Evolutionary conservation across 2,797 vertebrate genomes (phyloP).

Genomic region (Myiothlypis chrysogaster): DNA sequence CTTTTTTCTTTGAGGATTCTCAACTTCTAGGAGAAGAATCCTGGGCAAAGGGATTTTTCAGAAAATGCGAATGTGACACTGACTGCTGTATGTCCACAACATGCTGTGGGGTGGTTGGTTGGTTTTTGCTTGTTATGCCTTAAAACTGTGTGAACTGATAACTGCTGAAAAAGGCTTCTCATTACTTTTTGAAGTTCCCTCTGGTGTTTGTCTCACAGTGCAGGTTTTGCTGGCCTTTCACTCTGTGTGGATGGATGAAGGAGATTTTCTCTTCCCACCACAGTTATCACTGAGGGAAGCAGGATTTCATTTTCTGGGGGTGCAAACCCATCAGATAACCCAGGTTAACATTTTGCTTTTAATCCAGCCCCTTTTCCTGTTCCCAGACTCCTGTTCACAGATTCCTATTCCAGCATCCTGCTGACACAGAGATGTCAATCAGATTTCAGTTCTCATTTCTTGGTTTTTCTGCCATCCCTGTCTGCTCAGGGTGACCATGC

Average conservation of each 20-base stretch:
- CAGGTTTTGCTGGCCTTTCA: not conserved
- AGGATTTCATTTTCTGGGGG: not conserved
- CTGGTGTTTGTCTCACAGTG: not conserved
- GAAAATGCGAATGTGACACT: too few species aligned
- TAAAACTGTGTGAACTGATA: not conserved
- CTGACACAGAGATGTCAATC: not conserved
- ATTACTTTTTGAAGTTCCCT: not conserved
- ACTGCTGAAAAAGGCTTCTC: not conserved
- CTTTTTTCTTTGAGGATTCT: too few species aligned
- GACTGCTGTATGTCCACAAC: too few species aligned
- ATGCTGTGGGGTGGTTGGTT: fast-evolving
- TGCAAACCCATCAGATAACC: not conserved
- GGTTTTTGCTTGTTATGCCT: too few species aligned
- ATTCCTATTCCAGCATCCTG: not conserved
- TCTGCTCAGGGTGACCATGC: not conserved
- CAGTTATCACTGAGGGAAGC: not conserved
- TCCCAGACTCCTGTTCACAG: not conserved
- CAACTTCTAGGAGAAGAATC: too few species aligned
- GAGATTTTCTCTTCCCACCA: not conserved
- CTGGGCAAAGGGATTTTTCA: too few species aligned
- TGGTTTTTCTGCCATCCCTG: not conserved
- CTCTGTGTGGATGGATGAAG: not conserved
- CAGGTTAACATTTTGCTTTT: not conserved
- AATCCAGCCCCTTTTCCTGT: not conserved
- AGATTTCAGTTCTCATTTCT: not conserved